Evolutionary conservation across 2,113 vertebrate genomes (phyloP).

Genomic region (Vulpes vulpes): DNA sequence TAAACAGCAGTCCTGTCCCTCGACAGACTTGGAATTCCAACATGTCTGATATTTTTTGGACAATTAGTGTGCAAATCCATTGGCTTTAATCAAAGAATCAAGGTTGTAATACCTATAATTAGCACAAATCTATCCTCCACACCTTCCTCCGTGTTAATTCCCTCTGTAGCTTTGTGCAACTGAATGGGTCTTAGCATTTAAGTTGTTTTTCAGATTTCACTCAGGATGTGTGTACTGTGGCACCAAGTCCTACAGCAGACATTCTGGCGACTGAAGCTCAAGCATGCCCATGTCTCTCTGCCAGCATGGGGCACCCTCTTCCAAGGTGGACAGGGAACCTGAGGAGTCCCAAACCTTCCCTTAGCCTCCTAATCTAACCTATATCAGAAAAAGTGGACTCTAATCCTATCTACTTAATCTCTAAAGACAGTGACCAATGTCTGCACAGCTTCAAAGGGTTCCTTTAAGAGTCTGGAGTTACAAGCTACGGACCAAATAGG

Average conservation of each 20-base stretch:
- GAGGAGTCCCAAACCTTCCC: background rate
- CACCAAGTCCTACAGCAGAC: background rate
- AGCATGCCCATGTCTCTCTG: background rate
- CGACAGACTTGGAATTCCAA: background rate
- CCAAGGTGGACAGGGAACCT: background rate
- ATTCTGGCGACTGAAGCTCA: background rate
- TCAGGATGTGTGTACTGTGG: background rate
- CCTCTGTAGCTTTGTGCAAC: background rate
- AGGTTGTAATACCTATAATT: slow-evolving; percentile 69
- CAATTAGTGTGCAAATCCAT: slow-evolving; percentile 62
- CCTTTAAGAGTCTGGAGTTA: background rate
- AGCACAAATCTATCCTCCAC: slow-evolving; percentile 41
- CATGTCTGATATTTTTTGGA: slow-evolving; percentile 60
- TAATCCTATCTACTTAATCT: background rate
- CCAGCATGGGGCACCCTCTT: background rate
- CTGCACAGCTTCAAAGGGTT: background rate
- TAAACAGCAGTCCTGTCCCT: background rate
- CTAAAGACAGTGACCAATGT: background rate
- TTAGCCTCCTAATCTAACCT: background rate
- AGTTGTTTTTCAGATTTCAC: background rate
- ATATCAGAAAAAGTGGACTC: background rate
- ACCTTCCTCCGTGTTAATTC: background rate
- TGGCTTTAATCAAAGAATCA: slow-evolving; percentile 76
- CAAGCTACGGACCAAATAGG: background rate
- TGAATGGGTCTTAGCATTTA: background rate